phyloP scores from a whole-genome alignment of 2,113 vertebrate species.

The Neotragus moschatus region DNA sequence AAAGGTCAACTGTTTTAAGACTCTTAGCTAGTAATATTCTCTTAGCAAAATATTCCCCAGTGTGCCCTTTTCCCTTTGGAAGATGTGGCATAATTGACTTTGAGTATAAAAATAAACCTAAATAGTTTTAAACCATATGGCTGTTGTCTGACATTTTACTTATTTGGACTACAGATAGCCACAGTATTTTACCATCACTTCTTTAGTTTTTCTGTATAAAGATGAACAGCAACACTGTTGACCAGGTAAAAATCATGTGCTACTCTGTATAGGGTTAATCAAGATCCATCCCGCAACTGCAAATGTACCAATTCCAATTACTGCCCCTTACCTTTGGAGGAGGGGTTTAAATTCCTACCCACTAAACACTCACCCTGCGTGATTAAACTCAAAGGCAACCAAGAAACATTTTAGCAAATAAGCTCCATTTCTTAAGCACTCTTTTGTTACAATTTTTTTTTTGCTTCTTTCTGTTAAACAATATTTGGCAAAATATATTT shows the following conservation, averaged over 20 bases:
- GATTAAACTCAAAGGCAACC: neutral
- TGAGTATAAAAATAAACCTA: slow-evolving; percentile 44
- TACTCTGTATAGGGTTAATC: neutral
- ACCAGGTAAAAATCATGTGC: neutral
- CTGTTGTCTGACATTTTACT: slow-evolving; percentile 17
- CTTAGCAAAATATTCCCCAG: neutral
- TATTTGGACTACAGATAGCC: slow-evolving; percentile 17
- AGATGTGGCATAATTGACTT: slow-evolving; percentile 34
- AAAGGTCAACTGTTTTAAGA: slow-evolving; percentile 22
- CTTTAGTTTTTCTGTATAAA: neutral
- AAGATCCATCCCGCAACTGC: neutral
- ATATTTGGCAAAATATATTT: neutral
- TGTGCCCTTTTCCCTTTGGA: neutral
- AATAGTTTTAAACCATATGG: slow-evolving; percentile 17
- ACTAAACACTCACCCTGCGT: neutral
- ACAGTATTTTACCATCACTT: neutral
- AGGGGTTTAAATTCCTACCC: neutral
- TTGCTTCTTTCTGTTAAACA: neutral
- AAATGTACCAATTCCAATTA: neutral
- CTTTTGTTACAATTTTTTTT: neutral
- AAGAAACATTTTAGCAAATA: neutral
- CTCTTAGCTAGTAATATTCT: slow-evolving; percentile 32
- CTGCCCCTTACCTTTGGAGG: neutral
- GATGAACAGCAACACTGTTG: neutral
- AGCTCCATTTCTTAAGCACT: neutral